Conservation (phyloP, 2,113 vertebrate species). For the Chamaetylas fuelleborni region DNA sequence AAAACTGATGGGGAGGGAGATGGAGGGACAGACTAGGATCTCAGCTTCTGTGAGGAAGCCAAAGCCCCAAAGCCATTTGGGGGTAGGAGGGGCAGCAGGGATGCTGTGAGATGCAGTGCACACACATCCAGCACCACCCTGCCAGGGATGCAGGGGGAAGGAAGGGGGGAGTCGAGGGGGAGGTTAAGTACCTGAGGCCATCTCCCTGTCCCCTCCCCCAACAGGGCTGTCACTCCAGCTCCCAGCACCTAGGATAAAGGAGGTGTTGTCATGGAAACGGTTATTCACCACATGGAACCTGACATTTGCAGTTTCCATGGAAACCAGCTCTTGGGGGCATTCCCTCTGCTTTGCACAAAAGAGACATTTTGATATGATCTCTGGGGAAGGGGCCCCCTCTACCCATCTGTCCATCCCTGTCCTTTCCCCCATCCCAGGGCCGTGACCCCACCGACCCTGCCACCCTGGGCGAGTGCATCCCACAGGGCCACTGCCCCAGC, state of each 20-base stretch:
- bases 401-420: constrained; percentile 30
- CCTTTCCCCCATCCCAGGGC: neutral
- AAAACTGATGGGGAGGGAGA: constrained; percentile 28
- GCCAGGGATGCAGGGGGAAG: neutral
- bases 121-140: neutral
- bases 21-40: neutral
- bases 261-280: constrained; percentile 77
- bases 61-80: neutral
- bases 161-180: neutral
- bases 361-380: constrained; percentile 75
- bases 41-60: neutral
- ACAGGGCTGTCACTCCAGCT: constrained; percentile 67
- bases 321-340: constrained; percentile 79
- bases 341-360: constrained; percentile 76
- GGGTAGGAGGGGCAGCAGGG: neutral
- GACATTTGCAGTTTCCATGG: constrained; percentile 80
- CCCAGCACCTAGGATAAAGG: constrained; percentile 76
- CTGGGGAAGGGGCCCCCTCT: constrained; percentile 12
- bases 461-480: fast-evolving
- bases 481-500: neutral
- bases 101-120: neutral
- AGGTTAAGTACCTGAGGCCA: constrained; percentile 37
- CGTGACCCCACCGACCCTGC: neutral
- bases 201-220: constrained; percentile 39
- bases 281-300: constrained; percentile 80